These are phyloP conservation scores for Maccullochella peelii DNA, from an alignment of 2,113 vertebrate genomes.

Conservation along the genomic window DNA sequence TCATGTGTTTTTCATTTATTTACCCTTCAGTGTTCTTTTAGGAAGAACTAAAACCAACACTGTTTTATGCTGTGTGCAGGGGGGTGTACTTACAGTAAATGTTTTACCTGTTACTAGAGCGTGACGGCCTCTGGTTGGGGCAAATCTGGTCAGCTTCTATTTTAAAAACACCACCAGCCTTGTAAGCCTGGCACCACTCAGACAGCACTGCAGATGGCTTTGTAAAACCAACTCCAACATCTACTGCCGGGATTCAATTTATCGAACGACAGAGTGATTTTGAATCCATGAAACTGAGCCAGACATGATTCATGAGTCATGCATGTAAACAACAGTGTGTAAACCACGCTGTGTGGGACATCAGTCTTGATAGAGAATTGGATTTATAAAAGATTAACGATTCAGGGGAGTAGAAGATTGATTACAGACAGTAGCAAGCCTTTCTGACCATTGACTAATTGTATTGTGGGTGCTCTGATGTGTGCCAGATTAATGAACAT, in stretches of 20 bases:
- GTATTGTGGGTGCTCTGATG: conserved; percentile 62
- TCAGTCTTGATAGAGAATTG: conserved; percentile 41
- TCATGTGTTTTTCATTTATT: conserved; percentile 29
- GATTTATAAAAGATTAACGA: conserved; percentile 59
- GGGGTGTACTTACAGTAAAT: neutral
- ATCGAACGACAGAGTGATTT: conserved; percentile 38
- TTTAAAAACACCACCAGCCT: conserved; percentile 52
- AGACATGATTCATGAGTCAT: conserved; percentile 54
- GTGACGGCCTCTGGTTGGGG: conserved; percentile 28
- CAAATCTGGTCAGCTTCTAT: conserved; percentile 65
- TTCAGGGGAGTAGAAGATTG: conserved; percentile 43
- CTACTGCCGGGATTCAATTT: conserved; percentile 56
- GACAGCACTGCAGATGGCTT: conserved; percentile 68
- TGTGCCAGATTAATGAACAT: conserved; percentile 76
- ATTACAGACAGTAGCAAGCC: conserved; percentile 51
- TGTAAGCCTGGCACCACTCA: conserved; percentile 59
- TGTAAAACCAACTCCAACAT: conserved; percentile 58
- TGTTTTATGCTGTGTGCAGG: neutral
- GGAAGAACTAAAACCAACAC: neutral
- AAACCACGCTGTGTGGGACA: conserved; percentile 42
- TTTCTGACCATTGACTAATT: conserved; percentile 72
- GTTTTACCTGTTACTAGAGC: conserved; percentile 35
- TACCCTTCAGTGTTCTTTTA: neutral
- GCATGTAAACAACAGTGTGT: conserved; percentile 45
- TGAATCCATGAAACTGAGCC: conserved; percentile 50